Evolutionary conservation across 2,888 invertebrate species (phyloP).

Genomic region (Epistrophe grossulariae): DNA sequence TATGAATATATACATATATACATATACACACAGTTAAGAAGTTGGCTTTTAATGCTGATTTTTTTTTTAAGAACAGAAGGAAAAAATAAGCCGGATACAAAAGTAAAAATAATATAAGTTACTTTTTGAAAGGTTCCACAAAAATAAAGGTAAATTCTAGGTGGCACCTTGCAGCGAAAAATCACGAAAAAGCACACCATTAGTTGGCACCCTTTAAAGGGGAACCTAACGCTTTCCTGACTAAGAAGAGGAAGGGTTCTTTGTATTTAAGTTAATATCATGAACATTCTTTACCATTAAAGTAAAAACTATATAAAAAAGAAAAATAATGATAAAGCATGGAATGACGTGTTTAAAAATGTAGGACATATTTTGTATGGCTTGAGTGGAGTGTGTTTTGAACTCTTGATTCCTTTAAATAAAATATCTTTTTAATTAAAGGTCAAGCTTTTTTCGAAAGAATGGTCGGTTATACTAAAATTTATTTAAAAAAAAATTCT

Average conservation of each 20-base stretch:
- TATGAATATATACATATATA: background rate
- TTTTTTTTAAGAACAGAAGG: background rate
- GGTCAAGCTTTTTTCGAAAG: background rate
- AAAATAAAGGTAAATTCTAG: constrained; percentile 3
- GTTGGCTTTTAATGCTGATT: constrained; percentile 26
- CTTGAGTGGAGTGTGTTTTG: background rate
- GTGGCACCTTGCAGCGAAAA: constrained; percentile 27
- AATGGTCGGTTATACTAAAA: no score
- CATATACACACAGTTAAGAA: background rate
- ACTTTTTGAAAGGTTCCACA: constrained; percentile 18
- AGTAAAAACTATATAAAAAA: background rate
- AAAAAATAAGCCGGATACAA: constrained; percentile 20
- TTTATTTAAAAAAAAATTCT: no score
- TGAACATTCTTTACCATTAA: constrained; percentile 28
- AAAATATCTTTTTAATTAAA: constrained; percentile 3
- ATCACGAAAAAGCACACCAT: constrained; percentile 34
- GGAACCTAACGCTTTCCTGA: constrained; percentile 10
- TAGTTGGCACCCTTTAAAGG: constrained; percentile 13
- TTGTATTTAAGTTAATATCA: constrained; percentile 1
- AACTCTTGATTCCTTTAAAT: background rate
- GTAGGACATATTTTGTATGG: background rate
- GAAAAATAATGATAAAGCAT: background rate
- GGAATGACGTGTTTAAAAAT: background rate
- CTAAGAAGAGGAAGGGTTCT: background rate
- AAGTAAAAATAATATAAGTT: constrained; percentile 2